Conservation (phyloP, 2,113 vertebrate genomes). For the Hippocampus abdominalis region DNA sequence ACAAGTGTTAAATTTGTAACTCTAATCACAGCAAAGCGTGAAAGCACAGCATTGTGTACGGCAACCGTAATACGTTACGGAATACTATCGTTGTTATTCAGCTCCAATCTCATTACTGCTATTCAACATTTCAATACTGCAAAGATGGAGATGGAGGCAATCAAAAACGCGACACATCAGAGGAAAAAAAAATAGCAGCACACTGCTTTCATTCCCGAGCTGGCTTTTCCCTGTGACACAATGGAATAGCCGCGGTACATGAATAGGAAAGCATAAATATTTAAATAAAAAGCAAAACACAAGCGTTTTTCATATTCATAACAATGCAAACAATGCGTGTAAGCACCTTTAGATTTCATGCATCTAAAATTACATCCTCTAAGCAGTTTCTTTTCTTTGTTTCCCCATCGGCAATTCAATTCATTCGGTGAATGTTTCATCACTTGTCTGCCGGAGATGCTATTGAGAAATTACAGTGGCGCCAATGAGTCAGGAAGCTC, state of each 20-base stretch:
- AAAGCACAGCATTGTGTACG: constrained; percentile 54
- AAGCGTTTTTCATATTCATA: constrained; percentile 64
- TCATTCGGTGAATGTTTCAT: constrained; percentile 52
- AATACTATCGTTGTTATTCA: constrained; percentile 56
- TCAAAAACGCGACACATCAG: constrained; percentile 23
- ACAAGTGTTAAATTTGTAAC: constrained; percentile 69
- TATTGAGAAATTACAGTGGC: constrained; percentile 58
- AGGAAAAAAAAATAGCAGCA: not conserved
- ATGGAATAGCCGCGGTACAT: constrained; percentile 46
- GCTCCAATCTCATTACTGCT: constrained; percentile 66
- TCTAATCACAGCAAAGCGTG: constrained; percentile 59
- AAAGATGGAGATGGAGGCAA: constrained; percentile 44
- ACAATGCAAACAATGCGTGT: constrained; percentile 51
- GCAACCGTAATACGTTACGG: constrained; percentile 58
- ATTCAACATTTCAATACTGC: constrained; percentile 48
- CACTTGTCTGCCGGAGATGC: constrained; percentile 39
- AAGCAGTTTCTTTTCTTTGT: constrained; percentile 15
- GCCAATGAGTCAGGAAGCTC: constrained; percentile 55
- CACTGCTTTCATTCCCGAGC: constrained; percentile 48
- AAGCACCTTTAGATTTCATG: constrained; percentile 59
- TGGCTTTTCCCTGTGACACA: constrained; percentile 40
- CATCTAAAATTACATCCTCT: constrained; percentile 58
- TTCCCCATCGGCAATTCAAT: constrained; percentile 37
- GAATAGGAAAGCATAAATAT: constrained; percentile 56
- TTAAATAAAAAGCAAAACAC: constrained; percentile 21